Evolutionary conservation across 2,797 vertebrate species (phyloP).

Genomic region (Erethizon dorsatum): DNA sequence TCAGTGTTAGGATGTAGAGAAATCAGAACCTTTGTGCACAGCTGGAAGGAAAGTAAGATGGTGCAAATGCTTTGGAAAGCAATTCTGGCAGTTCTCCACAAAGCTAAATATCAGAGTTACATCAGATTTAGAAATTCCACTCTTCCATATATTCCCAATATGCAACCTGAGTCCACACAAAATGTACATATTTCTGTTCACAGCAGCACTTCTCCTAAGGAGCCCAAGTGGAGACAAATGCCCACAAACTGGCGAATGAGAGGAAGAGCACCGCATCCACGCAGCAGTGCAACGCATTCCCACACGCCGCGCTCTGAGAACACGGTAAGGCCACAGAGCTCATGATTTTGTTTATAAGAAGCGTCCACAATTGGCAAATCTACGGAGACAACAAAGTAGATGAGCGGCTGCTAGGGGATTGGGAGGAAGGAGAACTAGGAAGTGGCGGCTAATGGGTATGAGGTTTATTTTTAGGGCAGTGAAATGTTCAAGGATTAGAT

Average conservation of each 20-base stretch:
- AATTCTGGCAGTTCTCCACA: background rate
- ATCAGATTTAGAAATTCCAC: background rate
- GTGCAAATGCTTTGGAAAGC: background rate
- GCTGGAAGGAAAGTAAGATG: background rate
- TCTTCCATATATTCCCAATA: background rate
- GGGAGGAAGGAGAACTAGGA: background rate
- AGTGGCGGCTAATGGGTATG: background rate
- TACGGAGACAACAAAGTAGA: background rate
- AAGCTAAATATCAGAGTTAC: background rate
- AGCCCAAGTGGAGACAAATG: background rate
- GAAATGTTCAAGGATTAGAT: background rate
- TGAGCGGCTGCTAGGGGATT: background rate
- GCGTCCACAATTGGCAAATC: background rate
- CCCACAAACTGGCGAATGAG: background rate
- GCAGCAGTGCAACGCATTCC: background rate
- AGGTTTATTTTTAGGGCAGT: background rate
- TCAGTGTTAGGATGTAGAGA: background rate
- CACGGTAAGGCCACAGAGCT: background rate
- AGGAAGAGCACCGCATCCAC: background rate
- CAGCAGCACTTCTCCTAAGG: background rate
- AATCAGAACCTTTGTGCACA: background rate
- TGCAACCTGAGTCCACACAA: background rate
- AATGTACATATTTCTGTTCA: background rate
- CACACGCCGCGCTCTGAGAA: background rate
- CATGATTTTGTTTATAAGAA: background rate